A percentile compares a stretch with the other conserved stretches of the same genome.
These are phyloP conservation scores for Phania funesta DNA, from an alignment of 2,888 invertebrate species.

Conservation along the genomic window DNA sequence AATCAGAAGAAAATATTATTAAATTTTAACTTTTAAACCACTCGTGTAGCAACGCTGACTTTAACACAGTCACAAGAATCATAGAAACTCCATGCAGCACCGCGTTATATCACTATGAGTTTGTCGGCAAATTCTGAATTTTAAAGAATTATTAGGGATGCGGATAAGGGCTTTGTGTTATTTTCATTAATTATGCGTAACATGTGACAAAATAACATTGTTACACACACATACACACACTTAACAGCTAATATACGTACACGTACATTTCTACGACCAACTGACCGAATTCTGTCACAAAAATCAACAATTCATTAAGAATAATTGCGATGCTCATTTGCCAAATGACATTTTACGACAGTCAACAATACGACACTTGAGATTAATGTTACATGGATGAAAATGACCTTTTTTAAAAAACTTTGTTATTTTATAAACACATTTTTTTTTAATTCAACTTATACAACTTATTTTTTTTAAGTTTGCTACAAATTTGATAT, in stretches of 20 bases:
- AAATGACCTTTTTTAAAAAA: not conserved
- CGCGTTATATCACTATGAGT: not conserved
- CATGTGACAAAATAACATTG: slow-evolving; percentile 71
- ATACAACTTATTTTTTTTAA: not conserved
- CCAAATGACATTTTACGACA: slow-evolving; percentile 54
- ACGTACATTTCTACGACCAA: slow-evolving; percentile 65
- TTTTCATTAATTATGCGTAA: slow-evolving; percentile 74
- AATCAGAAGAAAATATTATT: not conserved
- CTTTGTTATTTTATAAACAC: not conserved
- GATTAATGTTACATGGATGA: slow-evolving; percentile 45
- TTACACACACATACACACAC: not conserved
- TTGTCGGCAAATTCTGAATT: slow-evolving; percentile 50
- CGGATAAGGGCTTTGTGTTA: slow-evolving; percentile 24
- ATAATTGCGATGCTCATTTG: slow-evolving; percentile 58
- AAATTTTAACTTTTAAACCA: not conserved
- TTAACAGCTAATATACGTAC: not conserved
- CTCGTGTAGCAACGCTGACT: slow-evolving; percentile 16
- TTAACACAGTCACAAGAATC: not conserved
- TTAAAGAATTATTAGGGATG: not conserved
- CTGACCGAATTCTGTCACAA: slow-evolving; percentile 71
- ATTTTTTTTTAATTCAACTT: not conserved
- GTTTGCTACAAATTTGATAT: no score
- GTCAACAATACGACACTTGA: slow-evolving; percentile 44
- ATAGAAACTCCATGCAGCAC: not conserved
- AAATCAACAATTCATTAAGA: slow-evolving; percentile 67